Evolutionary conservation across 2,797 vertebrate species (phyloP), one percentile per base, ranked within the genome.

Genomic region (Pagetopsis macropterus): DNA sequence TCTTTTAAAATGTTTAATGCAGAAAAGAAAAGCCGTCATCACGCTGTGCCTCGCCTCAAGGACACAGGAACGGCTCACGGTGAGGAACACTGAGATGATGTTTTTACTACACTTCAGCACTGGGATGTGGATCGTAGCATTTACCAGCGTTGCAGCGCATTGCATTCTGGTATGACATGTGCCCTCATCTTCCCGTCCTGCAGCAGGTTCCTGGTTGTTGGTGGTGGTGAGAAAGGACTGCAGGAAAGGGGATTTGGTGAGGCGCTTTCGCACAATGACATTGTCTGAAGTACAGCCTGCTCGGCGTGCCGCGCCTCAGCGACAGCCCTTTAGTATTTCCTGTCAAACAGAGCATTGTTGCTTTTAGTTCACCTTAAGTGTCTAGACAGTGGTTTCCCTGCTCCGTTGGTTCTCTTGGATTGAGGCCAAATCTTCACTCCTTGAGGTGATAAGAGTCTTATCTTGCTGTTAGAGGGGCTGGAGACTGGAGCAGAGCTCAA

Each of bases 341-440:
- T 94, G 94, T 94, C 93, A 95, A 93, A 94, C 90, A 73, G 90
- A 88, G 89, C 93, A 93, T 93, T 94, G 94, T 93, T 91, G 90
- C 91, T 91, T 91, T 93, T 93, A 92, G 91, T 92, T 94, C 93
- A 88, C 91, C 92, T 94, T 94, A 93, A 94, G 94, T 94, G 94
- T 95, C 94, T 95, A 95, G 94, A 95, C 94, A 94, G 93, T 94
- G 94, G 94, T 95, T 93, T 94, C 92, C 88, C 91, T 95, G 94
- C 94, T 94, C 92, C 85, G 89, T 84, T 94, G 94, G 90, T 93
- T 94, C 91, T 88, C 93, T 87, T 94, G 94, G 94, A 95, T 94
- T 91, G 94, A 92, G 93, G 94, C 94, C 94, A 95, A 94, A 94
- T 94, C 94, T 95, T 90, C 84, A 84, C 92, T 94, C 93, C 93